Percentiles rank a stretch among this genome's conserved stretches.
Evolutionary conservation across 2,888 invertebrate genomes (phyloP).

Genomic region (Cantharis nigra): DNA sequence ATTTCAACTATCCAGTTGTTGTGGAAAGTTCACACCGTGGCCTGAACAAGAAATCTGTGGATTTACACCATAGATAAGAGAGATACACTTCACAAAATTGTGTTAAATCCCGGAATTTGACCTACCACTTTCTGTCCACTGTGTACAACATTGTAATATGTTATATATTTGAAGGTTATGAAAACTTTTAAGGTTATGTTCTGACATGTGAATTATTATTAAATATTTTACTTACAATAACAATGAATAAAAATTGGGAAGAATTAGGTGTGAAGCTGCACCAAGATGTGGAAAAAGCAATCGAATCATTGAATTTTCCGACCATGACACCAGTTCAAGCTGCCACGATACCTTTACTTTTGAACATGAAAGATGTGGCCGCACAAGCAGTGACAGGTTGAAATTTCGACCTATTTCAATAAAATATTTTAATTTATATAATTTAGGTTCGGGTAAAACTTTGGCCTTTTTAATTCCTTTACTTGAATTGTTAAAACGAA

Average conservation of each 20-base stretch:
- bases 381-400: slow-evolving; percentile 90
- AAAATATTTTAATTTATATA: background rate
- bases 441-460: slow-evolving; percentile 92
- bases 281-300: slow-evolving; percentile 54
- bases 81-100: too few relatives aligned
- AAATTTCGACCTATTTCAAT: background rate
- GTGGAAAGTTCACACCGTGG: too few relatives aligned
- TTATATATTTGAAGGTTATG: background rate
- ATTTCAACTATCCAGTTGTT: too few relatives aligned
- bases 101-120: too few relatives aligned
- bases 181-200: background rate
- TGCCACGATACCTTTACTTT: slow-evolving; percentile 84
- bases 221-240: background rate
- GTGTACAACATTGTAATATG: background rate
- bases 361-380: slow-evolving; percentile 93
- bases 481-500: slow-evolving; percentile 77
- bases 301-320: slow-evolving; percentile 60
- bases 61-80: too few relatives aligned
- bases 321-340: slow-evolving; percentile 73
- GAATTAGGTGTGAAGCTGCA: slow-evolving; percentile 56
- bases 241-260: slow-evolving; percentile 56
- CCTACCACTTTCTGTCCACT: background rate
- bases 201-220: background rate
- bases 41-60: too few relatives aligned
- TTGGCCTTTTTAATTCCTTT: slow-evolving; percentile 93